phyloP scores from a whole-genome alignment of 2,888 invertebrate genomes.

The Sinopyrophorus schimmeli region DNA sequence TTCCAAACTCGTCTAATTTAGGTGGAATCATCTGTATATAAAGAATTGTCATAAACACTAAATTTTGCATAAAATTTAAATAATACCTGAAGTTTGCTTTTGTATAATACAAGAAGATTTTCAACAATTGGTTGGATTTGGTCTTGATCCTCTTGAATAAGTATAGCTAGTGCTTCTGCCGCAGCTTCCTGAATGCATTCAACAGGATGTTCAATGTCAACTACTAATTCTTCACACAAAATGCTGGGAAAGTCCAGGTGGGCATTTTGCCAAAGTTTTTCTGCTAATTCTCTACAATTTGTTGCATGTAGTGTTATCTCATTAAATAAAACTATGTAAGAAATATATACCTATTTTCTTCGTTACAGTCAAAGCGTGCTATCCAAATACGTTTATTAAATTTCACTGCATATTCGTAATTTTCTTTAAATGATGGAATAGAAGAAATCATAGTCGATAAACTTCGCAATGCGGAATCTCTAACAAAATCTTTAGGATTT shows the following conservation, averaged over 20 bases:
- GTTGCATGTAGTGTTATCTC: background rate
- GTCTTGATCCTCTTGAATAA: conserved; percentile 61
- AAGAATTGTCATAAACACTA: background rate
- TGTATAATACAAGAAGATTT: conserved; percentile 72
- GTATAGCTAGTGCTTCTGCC: conserved; percentile 75
- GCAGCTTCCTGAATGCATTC: conserved; percentile 83
- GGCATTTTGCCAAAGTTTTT: conserved; percentile 64
- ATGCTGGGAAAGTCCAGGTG: conserved; percentile 58
- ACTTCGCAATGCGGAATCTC: conserved; percentile 81
- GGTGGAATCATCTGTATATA: conserved; percentile 75
- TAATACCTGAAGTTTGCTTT: conserved; percentile 71
- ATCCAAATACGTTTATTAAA: conserved; percentile 80
- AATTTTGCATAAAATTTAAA: conserved; percentile 3
- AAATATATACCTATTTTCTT: conserved; percentile 68
- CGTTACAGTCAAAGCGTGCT: conserved; percentile 77
- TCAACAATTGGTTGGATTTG: conserved; percentile 64
- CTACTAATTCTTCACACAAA: conserved; percentile 63
- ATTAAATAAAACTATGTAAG: conserved; percentile 3
- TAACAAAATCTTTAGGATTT: conserved; percentile 69
- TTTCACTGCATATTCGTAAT: conserved; percentile 62
- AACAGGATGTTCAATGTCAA: conserved; percentile 78
- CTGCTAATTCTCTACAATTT: conserved; percentile 59
- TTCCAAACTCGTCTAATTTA: conserved; percentile 87
- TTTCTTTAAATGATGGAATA: conserved; percentile 64
- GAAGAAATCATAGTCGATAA: conserved; percentile 65